phyloP scores from a whole-genome alignment of 2,797 vertebrate species.

The Arnoldichthys spilopterus region DNA sequence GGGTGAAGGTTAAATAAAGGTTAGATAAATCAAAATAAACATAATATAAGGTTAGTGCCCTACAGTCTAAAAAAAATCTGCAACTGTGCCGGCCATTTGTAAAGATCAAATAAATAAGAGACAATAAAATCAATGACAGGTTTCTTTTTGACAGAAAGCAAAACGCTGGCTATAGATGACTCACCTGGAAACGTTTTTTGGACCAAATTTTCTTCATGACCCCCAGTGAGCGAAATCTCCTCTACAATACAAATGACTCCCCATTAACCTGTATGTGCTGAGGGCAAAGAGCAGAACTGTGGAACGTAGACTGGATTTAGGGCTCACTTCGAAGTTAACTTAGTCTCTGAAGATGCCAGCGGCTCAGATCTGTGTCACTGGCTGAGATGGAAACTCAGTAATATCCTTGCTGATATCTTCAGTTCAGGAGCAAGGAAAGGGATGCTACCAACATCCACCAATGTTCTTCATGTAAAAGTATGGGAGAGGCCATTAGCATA shows the following conservation, averaged over 20 bases:
- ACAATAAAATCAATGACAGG: background rate
- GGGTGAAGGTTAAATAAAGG: conserved; percentile 29
- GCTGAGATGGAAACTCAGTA: background rate
- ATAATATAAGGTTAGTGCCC: background rate
- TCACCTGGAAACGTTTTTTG: conserved; percentile 60
- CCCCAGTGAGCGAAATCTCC: conserved; percentile 32
- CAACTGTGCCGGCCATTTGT: background rate
- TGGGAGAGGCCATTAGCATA: background rate
- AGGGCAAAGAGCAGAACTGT: background rate
- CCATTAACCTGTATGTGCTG: conserved; percentile 21
- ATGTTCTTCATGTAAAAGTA: conserved; percentile 17
- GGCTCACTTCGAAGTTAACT: background rate
- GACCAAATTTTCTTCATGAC: conserved; percentile 62
- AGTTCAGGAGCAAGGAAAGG: background rate
- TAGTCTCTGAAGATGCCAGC: background rate
- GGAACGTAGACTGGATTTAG: background rate
- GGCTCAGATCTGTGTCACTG: background rate
- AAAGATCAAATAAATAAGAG: background rate
- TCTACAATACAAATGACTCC: conserved; percentile 14
- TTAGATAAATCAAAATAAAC: background rate
- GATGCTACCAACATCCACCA: conserved; percentile 14
- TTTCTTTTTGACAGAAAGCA: background rate
- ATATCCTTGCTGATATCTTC: conserved; percentile 12
- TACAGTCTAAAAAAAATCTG: background rate
- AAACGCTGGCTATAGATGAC: conserved; percentile 10